Evolutionary conservation across 2,797 vertebrate genomes (phyloP).

Genomic region (Anguilla anguilla): DNA sequence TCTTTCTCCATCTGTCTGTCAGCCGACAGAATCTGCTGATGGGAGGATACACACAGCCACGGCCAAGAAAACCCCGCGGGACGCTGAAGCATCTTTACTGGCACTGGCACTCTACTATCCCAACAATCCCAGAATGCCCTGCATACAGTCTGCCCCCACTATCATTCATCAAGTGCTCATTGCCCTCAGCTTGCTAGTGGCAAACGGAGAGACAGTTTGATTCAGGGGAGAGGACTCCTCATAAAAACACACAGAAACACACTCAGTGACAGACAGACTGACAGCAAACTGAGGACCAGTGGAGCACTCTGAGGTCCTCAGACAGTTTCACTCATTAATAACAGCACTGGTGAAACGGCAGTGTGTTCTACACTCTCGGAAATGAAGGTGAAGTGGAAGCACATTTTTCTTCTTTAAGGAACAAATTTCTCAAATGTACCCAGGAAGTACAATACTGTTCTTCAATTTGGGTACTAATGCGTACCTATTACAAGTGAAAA

Average conservation of each 20-base stretch:
- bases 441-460: no score
- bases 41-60: conserved; percentile 34
- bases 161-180: conserved; percentile 43
- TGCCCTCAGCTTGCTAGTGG: conserved; percentile 38
- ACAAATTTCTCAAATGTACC: no score
- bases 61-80: conserved; percentile 38
- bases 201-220: conserved; percentile 27
- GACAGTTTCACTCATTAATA: not conserved
- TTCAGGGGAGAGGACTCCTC: conserved; percentile 43
- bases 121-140: conserved; percentile 35
- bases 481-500: no score
- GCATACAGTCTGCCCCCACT: conserved; percentile 42
- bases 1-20: conserved; percentile 28
- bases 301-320: no score
- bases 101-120: conserved; percentile 30
- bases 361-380: not conserved
- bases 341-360: not conserved
- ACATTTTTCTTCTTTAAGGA: no score
- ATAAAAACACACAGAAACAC: not conserved
- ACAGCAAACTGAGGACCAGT: not conserved
- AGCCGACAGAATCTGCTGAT: conserved; percentile 36
- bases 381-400: no score
- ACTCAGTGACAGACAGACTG: not conserved
- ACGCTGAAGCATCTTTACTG: conserved; percentile 37
- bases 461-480: no score